These are phyloP conservation scores for Cromileptes altivelis DNA, from an alignment of 2,113 vertebrate genomes.

Conservation along the genomic window DNA sequence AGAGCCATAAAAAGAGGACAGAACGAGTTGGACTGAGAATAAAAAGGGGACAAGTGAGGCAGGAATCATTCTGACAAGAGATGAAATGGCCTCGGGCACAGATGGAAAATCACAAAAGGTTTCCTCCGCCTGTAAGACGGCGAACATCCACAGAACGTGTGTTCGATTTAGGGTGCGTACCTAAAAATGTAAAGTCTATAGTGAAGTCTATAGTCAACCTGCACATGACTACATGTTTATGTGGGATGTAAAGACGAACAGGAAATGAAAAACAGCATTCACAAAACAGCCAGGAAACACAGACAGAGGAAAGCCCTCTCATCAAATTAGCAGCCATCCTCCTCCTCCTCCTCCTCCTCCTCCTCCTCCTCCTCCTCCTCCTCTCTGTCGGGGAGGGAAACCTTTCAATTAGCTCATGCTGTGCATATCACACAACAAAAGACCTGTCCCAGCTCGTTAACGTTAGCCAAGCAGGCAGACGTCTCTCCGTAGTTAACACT, in stretches of 20 bases:
- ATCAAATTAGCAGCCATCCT: constrained; percentile 57
- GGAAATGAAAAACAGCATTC: constrained; percentile 1
- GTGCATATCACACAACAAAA: constrained; percentile 74
- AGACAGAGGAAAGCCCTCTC: constrained; percentile 1
- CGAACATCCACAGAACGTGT: background rate
- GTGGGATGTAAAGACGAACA: background rate
- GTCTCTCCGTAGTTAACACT: constrained; percentile 42
- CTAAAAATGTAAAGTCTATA: background rate
- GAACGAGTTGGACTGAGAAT: background rate
- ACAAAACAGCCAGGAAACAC: constrained; percentile 5
- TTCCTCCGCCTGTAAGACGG: background rate
- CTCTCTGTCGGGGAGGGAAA: constrained; percentile 64
- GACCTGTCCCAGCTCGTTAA: constrained; percentile 65
- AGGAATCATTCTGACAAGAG: background rate
- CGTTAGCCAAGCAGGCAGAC: constrained; percentile 48
- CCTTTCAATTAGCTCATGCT: constrained; percentile 82
- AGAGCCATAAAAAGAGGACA: background rate
- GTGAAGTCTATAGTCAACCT: background rate
- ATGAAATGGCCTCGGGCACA: background rate
- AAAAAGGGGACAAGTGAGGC: background rate
- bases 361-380: background rate
- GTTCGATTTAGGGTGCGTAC: background rate
- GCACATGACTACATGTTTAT: constrained; percentile 9
- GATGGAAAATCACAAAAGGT: constrained; percentile 7
- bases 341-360: background rate